Evolutionary conservation across 2,113 vertebrate genomes (phyloP).

Genomic region (Spheniscus mendiculus): DNA sequence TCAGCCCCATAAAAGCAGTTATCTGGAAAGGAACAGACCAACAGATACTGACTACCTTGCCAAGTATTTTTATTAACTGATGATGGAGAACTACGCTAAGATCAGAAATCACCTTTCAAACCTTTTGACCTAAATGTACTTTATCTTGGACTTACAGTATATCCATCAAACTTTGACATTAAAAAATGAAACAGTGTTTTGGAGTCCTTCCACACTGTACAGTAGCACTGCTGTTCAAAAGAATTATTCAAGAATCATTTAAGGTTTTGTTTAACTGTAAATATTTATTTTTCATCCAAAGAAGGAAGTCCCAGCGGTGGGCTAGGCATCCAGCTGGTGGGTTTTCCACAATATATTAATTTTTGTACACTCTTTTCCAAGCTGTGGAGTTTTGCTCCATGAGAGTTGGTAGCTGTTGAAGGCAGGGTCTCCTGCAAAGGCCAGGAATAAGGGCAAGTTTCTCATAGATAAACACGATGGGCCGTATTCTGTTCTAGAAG

Average conservation of each 20-base stretch:
- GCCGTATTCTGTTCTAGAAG: neutral
- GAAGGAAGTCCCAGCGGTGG: slow-evolving; percentile 14
- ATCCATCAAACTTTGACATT: neutral
- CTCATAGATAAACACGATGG: neutral
- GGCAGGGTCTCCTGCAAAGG: neutral
- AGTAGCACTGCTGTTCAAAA: slow-evolving; percentile 40
- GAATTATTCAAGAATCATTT: neutral
- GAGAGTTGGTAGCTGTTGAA: slow-evolving; percentile 6
- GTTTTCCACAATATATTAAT: slow-evolving; percentile 21
- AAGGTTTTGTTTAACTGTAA: slow-evolving; percentile 35
- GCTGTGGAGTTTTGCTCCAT: neutral
- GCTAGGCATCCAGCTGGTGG: neutral
- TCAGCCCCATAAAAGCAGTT: neutral
- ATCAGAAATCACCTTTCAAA: slow-evolving; percentile 34
- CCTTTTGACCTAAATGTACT: slow-evolving; percentile 22
- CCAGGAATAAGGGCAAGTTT: neutral
- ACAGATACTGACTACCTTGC: neutral
- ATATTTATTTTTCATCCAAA: slow-evolving; percentile 57
- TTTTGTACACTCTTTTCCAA: neutral
- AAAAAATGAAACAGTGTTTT: neutral
- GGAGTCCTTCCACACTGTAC: neutral
- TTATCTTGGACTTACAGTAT: slow-evolving; percentile 29
- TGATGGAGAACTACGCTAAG: neutral
- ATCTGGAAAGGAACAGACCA: neutral
- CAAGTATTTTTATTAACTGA: slow-evolving; percentile 21